A percentile compares a stretch with the other conserved stretches of the same genome.
Evolutionary conservation across 2,888 invertebrate species (phyloP).

Genomic region (Athetis lepigone): DNA sequence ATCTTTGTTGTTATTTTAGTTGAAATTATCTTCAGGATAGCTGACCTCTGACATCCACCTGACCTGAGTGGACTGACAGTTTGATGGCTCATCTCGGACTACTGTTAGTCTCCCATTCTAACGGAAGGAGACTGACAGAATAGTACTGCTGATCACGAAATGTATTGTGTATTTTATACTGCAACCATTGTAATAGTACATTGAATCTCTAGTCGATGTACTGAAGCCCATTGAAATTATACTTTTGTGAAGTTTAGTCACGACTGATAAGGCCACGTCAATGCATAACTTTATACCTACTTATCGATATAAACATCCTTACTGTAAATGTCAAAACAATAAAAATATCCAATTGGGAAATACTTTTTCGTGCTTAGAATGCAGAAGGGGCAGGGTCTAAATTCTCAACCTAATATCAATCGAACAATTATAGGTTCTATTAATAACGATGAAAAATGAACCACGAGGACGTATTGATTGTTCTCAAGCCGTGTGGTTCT

Average conservation of each 20-base stretch:
- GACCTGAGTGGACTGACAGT: too few relatives aligned
- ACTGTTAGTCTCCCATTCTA: neutral
- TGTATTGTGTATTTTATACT: neutral
- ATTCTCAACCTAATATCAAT: neutral
- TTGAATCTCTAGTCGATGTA: slow-evolving; percentile 8
- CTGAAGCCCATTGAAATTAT: slow-evolving; percentile 32
- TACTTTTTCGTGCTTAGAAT: slow-evolving; percentile 14
- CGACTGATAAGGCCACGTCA: slow-evolving; percentile 59
- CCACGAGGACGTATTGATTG: too few relatives aligned
- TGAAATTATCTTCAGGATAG: too few relatives aligned
- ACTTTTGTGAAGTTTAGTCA: slow-evolving; percentile 60
- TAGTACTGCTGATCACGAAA: neutral
- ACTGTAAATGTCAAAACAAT: slow-evolving; percentile 35
- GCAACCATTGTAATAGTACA: slow-evolving; percentile 1
- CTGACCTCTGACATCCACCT: too few relatives aligned
- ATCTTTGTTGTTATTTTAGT: too few relatives aligned
- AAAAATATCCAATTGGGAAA: slow-evolving; percentile 7
- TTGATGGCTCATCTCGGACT: too few relatives aligned
- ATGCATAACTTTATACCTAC: slow-evolving; percentile 43
- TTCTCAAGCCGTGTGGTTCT: neutral
- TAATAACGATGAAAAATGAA: slow-evolving; percentile 1
- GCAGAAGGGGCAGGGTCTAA: neutral
- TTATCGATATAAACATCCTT: slow-evolving; percentile 38
- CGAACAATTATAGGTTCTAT: slow-evolving; percentile 10
- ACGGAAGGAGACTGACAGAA: neutral